Percentiles rank a stretch among this genome's conserved stretches.
Evolutionary conservation across 1,140 invertebrate genomes (phyloP).

Genomic region (Drosophila burlai): DNA sequence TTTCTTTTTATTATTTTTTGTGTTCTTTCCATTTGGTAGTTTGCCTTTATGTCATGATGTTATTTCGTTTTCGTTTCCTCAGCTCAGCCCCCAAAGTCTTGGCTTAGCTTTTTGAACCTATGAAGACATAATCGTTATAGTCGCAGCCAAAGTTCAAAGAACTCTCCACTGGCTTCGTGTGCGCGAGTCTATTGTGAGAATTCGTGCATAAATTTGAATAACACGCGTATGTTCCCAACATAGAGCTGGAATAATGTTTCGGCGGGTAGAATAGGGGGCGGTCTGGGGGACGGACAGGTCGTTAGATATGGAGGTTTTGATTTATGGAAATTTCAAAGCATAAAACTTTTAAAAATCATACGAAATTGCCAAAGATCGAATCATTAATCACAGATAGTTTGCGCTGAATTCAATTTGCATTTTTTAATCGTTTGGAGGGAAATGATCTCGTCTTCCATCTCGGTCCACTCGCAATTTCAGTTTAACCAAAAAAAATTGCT

Average conservation of each 20-base stretch:
- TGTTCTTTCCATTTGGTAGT: slow-evolving; percentile 34
- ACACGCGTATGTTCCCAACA: slow-evolving; percentile 39
- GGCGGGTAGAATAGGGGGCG: neutral
- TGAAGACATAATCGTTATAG: slow-evolving; percentile 82
- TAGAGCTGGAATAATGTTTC: slow-evolving; percentile 28
- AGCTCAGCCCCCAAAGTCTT: slow-evolving; percentile 42
- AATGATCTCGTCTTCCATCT: slow-evolving; percentile 21
- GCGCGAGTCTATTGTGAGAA: slow-evolving; percentile 68
- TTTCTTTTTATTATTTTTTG: slow-evolving; percentile 14
- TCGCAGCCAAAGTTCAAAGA: slow-evolving; percentile 76
- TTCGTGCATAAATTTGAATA: slow-evolving; percentile 81
- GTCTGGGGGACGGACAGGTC: slow-evolving; percentile 6
- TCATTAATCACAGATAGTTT: slow-evolving; percentile 45
- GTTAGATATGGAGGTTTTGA: slow-evolving; percentile 34
- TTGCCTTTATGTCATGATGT: slow-evolving; percentile 77
- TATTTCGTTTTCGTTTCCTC: slow-evolving; percentile 77
- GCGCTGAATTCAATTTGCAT: slow-evolving; percentile 43
- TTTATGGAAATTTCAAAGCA: slow-evolving; percentile 46
- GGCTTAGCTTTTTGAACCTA: slow-evolving; percentile 69
- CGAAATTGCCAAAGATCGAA: slow-evolving; percentile 34
- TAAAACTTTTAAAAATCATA: slow-evolving; percentile 43
- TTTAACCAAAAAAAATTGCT: slow-evolving; percentile 13
- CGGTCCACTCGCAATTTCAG: slow-evolving; percentile 20
- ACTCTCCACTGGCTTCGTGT: slow-evolving; percentile 58
- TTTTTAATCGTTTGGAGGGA: slow-evolving; percentile 32